Base-by-base conservation (phyloP, 2,797 vertebrate species). In the Manis javanica region DNA sequence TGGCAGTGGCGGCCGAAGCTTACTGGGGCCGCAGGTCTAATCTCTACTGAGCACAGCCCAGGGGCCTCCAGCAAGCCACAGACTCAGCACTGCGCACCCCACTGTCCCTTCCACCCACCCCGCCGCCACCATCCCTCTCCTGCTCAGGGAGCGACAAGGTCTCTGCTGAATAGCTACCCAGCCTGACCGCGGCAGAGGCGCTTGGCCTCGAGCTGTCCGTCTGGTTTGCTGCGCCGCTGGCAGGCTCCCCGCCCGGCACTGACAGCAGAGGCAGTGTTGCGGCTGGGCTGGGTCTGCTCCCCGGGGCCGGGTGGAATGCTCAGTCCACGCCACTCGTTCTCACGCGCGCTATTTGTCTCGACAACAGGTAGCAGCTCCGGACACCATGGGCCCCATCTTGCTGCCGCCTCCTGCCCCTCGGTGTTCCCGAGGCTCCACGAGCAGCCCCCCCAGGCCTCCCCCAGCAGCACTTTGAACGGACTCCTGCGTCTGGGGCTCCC, bases 301-400 rank as follows among this genome's bases (percentile, higher is more conserved):
- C 99, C 98, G 98, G 99, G 99, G 99, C 99, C 99, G 99, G 99
- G 95, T 99, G 99, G 98, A 99, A 98, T 95, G 99, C 99, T 98
- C 99, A 99, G 98, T 98, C 98, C 98, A 98, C 90, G 98, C 98
- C 98, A 98, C 99, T 98, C 97, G 98, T 98, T 99, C 99, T 99
- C 99, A 99, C 98, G 99, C 98, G 99, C 99, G 99, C 99, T 99
- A 99, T 99, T 99, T 99, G 99, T 99, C 98, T 99, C 99, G 98
- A 99, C 99, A 99, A 99, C 99, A 99, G 99, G 99, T 99, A 99
- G 99, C 99, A 99, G 99, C 98, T 99, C 99, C 98, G 99, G 99
- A 98, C 98, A 98, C 96, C 98, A 98, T 98, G 98, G 98, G 95
- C 98, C 98, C 98, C 99, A 99, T 98, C 99, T 99, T 98, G 98